Evolutionary conservation across 2,113 vertebrate genomes (phyloP).

Genomic region (Triplophysa tibetana): DNA sequence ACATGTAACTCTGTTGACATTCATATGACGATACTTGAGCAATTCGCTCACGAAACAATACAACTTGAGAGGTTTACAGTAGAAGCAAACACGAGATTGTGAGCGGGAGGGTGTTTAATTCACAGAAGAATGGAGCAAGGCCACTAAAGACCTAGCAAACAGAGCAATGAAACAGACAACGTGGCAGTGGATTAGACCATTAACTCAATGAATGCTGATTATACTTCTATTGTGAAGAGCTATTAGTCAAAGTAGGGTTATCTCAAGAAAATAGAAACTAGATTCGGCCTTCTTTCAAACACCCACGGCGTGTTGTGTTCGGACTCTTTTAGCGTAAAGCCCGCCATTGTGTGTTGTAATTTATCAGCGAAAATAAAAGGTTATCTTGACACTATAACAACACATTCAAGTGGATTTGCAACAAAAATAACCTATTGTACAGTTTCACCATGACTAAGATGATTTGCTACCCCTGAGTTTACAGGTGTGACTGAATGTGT

Average conservation of each 20-base stretch:
- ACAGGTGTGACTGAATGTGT: too few species aligned
- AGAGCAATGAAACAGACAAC: constrained; percentile 40
- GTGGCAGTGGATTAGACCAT: constrained; percentile 51
- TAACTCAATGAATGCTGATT: constrained; percentile 18
- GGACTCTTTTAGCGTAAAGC: not conserved
- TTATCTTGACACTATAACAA: not conserved
- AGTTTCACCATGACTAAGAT: not conserved
- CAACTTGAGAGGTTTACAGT: constrained; percentile 41
- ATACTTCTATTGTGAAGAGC: constrained; percentile 22
- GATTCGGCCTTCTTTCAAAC: not conserved
- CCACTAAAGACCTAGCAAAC: constrained; percentile 54
- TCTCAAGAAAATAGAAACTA: not conserved
- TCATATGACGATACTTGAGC: constrained; percentile 29
- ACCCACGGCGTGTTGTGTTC: not conserved
- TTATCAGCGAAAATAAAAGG: not conserved
- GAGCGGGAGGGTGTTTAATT: constrained; percentile 51
- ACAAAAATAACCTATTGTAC: not conserved
- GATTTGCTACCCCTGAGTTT: not conserved
- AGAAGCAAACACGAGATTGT: constrained; percentile 54
- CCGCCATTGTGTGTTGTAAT: not conserved
- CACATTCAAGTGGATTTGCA: not conserved
- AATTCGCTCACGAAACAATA: constrained; percentile 42
- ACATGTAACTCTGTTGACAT: constrained; percentile 32
- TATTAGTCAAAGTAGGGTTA: not conserved
- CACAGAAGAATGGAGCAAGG: constrained; percentile 34